Percentiles rank a stretch among this genome's conserved stretches.
These are phyloP conservation scores for Cheilinus undulatus DNA, from an alignment of 2,113 vertebrate genomes.

Conservation along the genomic window DNA sequence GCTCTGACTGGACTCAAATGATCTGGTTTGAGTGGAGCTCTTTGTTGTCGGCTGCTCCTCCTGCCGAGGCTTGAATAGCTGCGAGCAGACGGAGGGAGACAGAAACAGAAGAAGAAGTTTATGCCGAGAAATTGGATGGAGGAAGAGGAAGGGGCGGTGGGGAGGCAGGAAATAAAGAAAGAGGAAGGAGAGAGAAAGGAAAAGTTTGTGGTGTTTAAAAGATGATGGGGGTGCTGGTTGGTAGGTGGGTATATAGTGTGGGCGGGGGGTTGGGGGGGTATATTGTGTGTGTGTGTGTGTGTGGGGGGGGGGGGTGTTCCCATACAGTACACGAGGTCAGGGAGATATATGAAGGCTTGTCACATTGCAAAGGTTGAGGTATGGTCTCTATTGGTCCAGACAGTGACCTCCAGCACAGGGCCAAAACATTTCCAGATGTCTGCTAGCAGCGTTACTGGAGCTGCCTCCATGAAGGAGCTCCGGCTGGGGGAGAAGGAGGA, in stretches of 20 bases:
- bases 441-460: conserved; percentile 67
- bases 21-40: neutral
- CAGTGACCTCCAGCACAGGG: conserved; percentile 73
- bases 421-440: conserved; percentile 81
- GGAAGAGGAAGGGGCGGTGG: neutral
- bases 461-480: conserved; percentile 44
- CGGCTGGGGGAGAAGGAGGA: neutral
- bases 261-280: no score
- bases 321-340: conserved; percentile 51
- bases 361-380: conserved; percentile 65
- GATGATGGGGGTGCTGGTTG: neutral
- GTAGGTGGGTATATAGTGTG: neutral
- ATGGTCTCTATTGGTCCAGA: conserved; percentile 76
- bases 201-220: no score
- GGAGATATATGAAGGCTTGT: conserved; percentile 78
- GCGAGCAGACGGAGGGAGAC: neutral
- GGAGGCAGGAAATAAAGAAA: conserved; percentile 11
- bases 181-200: neutral
- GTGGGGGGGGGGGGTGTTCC: conserved; percentile 16
- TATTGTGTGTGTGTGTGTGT: neutral
- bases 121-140: neutral
- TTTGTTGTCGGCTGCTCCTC: neutral
- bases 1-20: conserved; percentile 5
- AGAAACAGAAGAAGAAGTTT: conserved; percentile 1
- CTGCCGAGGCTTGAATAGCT: neutral